phyloP scores from a whole-genome alignment of 2,797 vertebrate genomes.

The Australoheros facetus region DNA sequence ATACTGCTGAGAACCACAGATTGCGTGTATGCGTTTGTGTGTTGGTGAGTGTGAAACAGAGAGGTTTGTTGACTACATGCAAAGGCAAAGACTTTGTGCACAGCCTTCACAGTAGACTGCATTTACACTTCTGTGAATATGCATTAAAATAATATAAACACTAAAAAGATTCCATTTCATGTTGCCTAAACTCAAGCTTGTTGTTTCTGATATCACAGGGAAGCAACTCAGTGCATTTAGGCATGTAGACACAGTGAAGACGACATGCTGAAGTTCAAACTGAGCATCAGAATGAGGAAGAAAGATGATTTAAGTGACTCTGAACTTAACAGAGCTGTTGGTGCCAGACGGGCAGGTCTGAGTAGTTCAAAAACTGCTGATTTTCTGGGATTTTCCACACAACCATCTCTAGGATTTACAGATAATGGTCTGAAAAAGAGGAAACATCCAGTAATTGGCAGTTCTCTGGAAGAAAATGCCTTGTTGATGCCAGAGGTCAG shows the following conservation, averaged over 20 bases:
- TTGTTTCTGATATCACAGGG: neutral
- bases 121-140: neutral
- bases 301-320: neutral
- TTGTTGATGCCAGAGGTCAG: neutral
- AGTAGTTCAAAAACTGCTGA: neutral
- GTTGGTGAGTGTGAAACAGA: slow-evolving; percentile 11
- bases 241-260: neutral
- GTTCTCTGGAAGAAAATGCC: neutral
- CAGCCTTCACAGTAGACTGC: neutral
- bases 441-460: neutral
- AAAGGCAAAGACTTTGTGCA: neutral
- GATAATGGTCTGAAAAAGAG: neutral
- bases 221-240: neutral
- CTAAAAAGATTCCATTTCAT: neutral
- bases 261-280: neutral
- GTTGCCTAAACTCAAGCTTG: neutral
- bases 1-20: slow-evolving; percentile 59
- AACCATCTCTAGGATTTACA: neutral
- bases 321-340: neutral
- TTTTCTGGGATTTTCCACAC: neutral
- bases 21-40: slow-evolving; percentile 6
- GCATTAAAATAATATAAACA: neutral
- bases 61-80: neutral
- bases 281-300: neutral
- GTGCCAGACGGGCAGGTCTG: neutral